These are phyloP conservation scores for Lucinisca nassula DNA, from an alignment of 2,888 invertebrate genomes.

Conservation along the genomic window DNA sequence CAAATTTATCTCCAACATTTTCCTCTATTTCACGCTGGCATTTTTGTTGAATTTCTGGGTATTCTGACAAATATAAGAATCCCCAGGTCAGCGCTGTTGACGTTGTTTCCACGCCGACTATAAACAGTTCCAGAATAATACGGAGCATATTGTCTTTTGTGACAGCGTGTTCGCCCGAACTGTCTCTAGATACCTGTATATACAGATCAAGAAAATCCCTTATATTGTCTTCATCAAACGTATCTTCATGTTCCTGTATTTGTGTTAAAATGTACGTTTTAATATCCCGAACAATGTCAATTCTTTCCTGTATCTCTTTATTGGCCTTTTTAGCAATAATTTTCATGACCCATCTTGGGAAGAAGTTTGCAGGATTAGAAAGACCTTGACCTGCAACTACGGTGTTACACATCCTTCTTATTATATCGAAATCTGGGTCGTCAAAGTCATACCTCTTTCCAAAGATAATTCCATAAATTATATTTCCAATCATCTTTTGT, in stretches of 20 bases:
- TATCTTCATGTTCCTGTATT: slow-evolving; percentile 69
- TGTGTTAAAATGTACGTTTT: slow-evolving; percentile 19
- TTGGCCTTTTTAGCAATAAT: slow-evolving; percentile 28
- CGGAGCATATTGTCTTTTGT: not conserved
- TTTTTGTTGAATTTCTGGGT: not conserved
- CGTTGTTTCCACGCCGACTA: not conserved
- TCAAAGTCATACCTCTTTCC: slow-evolving; percentile 71
- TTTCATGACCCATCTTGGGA: slow-evolving; percentile 55
- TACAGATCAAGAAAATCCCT: slow-evolving; percentile 78
- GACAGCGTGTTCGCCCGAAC: not conserved
- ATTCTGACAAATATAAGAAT: not conserved
- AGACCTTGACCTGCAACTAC: slow-evolving; percentile 41
- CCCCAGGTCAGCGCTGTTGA: not conserved
- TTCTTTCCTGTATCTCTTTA: not conserved
- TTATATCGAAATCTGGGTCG: slow-evolving; percentile 50
- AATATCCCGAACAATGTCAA: not conserved
- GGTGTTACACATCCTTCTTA: slow-evolving; percentile 37
- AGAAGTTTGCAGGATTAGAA: slow-evolving; percentile 46
- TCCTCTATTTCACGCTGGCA: not conserved
- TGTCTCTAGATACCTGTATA: slow-evolving; percentile 31
- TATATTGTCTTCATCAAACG: slow-evolving; percentile 72
- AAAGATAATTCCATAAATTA: slow-evolving; percentile 73
- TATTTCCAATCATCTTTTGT: slow-evolving; percentile 65
- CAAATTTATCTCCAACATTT: not conserved
- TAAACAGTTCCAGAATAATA: not conserved